phyloP scores from a whole-genome alignment of 1,140 invertebrate genomes.

The Diabrotica undecimpunctata region DNA sequence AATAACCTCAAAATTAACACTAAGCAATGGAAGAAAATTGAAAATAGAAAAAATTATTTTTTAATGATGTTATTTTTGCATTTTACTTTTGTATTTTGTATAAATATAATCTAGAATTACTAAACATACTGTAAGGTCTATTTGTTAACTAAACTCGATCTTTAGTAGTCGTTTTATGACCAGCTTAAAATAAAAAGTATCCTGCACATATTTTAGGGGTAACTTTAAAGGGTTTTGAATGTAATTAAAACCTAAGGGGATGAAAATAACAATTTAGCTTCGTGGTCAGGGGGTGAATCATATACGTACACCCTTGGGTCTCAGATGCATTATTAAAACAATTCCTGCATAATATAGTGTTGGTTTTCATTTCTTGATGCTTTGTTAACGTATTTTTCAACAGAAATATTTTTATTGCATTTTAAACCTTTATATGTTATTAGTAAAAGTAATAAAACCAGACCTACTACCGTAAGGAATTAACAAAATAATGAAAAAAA shows the following conservation, averaged over 20 bases:
- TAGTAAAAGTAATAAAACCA: too few species aligned
- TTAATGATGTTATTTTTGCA: too few species aligned
- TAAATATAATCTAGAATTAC: not conserved
- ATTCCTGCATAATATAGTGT: not conserved
- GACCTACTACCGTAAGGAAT: too few species aligned
- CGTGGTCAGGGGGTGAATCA: not conserved
- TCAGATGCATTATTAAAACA: not conserved
- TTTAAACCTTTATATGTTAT: too few species aligned
- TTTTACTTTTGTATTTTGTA: too few species aligned
- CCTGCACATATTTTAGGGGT: not conserved
- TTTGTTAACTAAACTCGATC: not conserved
- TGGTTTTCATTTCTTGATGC: too few species aligned
- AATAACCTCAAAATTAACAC: too few species aligned
- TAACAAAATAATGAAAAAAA: too few species aligned
- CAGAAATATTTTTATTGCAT: too few species aligned
- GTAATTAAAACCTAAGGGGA: constrained; percentile 1
- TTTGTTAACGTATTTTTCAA: too few species aligned
- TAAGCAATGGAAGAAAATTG: too few species aligned
- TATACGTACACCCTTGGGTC: not conserved
- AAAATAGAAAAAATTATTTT: too few species aligned
- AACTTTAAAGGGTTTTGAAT: not conserved
- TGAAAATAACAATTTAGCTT: constrained; percentile 1
- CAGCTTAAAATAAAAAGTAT: not conserved
- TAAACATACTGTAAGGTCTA: not conserved
- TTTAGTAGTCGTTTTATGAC: not conserved